Conservation (phyloP, 2,888 invertebrate species). For the Acrobasis repandana region DNA sequence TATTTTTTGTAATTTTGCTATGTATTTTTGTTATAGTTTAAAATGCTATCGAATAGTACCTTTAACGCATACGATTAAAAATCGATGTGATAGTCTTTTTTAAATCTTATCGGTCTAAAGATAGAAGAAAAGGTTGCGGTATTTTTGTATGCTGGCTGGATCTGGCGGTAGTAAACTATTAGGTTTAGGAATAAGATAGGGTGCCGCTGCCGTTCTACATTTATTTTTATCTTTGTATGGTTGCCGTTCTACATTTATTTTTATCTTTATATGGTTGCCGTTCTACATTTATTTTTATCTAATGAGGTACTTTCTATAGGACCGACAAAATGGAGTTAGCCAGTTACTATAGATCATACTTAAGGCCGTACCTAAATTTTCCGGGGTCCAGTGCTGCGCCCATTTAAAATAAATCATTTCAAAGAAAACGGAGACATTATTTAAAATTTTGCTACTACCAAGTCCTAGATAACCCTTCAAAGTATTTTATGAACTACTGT, state of each 20-base stretch:
- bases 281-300: neutral
- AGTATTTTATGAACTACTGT: no score
- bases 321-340: neutral
- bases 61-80: conserved; percentile 9
- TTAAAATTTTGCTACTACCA: no score
- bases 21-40: conserved; percentile 25
- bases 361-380: no score
- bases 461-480: no score
- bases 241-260: neutral
- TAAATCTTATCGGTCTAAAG: conserved; percentile 10
- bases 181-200: conserved; percentile 13
- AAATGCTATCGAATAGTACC: conserved; percentile 8
- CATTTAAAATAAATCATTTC: no score
- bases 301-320: neutral
- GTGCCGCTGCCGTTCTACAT: neutral
- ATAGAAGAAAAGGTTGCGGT: neutral
- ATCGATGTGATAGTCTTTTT: conserved; percentile 1
- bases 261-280: neutral
- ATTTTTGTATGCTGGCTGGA: conserved; percentile 18
- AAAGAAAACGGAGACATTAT: no score
- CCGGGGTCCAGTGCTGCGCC: no score
- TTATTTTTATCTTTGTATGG: neutral
- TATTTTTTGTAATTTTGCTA: conserved; percentile 24
- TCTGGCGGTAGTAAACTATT: conserved; percentile 16
- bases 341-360: no score